These are phyloP conservation scores for Littorina saxatilis DNA, from an alignment of 1,140 invertebrate species.

Conservation along the genomic window DNA sequence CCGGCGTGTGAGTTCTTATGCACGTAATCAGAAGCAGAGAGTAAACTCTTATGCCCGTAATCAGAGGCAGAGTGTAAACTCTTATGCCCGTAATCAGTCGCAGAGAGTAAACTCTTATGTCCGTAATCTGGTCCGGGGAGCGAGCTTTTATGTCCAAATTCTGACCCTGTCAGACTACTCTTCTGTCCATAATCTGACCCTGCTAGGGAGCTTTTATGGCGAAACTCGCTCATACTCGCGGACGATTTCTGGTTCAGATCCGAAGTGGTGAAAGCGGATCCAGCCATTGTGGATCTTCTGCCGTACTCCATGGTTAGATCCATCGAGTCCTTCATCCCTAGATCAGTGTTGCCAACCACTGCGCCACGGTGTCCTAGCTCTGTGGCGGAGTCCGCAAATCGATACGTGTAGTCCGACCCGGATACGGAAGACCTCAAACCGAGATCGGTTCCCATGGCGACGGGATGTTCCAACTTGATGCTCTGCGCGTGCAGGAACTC, in stretches of 20 bases:
- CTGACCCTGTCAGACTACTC: not conserved
- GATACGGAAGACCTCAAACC: slow-evolving; percentile 19
- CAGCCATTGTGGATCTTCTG: not conserved
- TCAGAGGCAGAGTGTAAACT: not conserved
- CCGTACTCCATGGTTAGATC: slow-evolving; percentile 12
- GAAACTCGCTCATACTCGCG: not conserved
- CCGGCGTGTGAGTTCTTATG: not conserved
- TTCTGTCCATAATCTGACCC: slow-evolving; percentile 15
- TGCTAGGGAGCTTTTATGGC: not conserved
- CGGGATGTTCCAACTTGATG: slow-evolving; percentile 32
- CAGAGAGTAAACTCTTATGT: not conserved
- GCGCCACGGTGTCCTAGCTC: slow-evolving; percentile 13
- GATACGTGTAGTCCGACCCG: slow-evolving; percentile 9
- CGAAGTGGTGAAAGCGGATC: slow-evolving; percentile 8
- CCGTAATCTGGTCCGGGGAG: not conserved
- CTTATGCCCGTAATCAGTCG: not conserved
- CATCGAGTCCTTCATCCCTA: slow-evolving; percentile 23
- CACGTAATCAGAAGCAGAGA: not conserved
- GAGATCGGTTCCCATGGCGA: slow-evolving; percentile 20
- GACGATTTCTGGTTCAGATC: slow-evolving; percentile 13
- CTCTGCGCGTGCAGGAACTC: slow-evolving; percentile 34
- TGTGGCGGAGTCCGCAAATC: slow-evolving; percentile 10
- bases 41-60: not conserved
- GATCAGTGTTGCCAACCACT: not conserved
- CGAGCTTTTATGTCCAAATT: not conserved